Percentiles rank a stretch among this genome's conserved stretches.
phyloP scores from a whole-genome alignment of 23 tunicate species.

The Ciona savignyi region DNA sequence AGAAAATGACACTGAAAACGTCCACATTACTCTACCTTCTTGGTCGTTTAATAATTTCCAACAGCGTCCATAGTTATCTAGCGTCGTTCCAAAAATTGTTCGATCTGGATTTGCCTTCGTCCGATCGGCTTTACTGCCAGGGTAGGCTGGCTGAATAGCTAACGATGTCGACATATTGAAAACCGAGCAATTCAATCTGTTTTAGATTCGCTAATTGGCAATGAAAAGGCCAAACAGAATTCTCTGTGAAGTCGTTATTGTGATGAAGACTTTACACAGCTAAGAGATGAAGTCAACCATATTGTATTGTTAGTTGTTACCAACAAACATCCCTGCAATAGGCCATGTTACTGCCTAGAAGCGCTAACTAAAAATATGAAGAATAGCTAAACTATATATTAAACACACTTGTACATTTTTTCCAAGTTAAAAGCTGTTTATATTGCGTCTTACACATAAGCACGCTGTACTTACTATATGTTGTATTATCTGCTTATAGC shows the following conservation, averaged over 20 bases:
- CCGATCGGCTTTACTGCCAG: constrained; percentile 19
- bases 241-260: background rate
- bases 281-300: background rate
- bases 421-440: too few relatives aligned
- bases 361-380: too few relatives aligned
- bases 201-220: background rate
- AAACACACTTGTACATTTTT: too few relatives aligned
- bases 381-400: too few relatives aligned
- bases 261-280: background rate
- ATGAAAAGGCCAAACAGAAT: background rate
- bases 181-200: background rate
- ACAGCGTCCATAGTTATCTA: constrained; percentile 56
- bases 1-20: too few relatives aligned
- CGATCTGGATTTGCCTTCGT: constrained; percentile 62
- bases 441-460: too few relatives aligned
- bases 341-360: too few relatives aligned
- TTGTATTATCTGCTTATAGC: too few relatives aligned
- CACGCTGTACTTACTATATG: too few relatives aligned
- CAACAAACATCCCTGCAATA: too few relatives aligned
- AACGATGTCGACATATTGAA: constrained; percentile 77
- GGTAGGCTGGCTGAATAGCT: constrained; percentile 66
- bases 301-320: background rate
- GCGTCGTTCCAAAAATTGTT: constrained; percentile 86
- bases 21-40: constrained; percentile 25
- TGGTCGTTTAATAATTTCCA: constrained; percentile 39